Evolutionary conservation across 2,888 invertebrate genomes (phyloP).

Genomic region (Alitta virens): DNA sequence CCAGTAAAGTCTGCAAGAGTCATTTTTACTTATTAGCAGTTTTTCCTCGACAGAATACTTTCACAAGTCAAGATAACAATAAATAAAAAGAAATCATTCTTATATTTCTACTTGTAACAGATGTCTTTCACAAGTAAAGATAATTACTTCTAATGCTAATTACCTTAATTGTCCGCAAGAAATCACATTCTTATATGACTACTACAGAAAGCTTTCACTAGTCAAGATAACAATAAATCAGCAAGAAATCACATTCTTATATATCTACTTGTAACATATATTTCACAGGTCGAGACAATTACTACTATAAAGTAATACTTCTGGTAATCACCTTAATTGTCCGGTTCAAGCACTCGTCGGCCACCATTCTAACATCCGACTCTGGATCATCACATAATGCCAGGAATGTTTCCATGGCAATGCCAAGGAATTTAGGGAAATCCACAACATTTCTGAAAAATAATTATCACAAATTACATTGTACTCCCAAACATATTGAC

Average conservation of each 20-base stretch:
- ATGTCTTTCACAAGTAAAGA: too few species aligned
- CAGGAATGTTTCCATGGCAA: conserved; percentile 71
- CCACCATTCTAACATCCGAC: conserved; percentile 75
- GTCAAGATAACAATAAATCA: too few species aligned
- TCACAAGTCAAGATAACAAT: not conserved
- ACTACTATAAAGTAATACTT: too few species aligned
- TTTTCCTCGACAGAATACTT: not conserved
- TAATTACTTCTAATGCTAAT: too few species aligned
- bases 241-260: too few species aligned
- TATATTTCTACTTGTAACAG: too few species aligned
- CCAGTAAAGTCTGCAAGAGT: conserved; percentile 60
- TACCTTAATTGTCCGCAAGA: too few species aligned
- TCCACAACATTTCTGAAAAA: conserved; percentile 50
- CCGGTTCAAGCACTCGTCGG: conserved; percentile 78
- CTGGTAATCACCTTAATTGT: conserved; percentile 76
- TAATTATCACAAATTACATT: not conserved
- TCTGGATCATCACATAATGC: conserved; percentile 71
- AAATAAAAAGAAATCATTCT: not conserved
- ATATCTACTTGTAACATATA: too few species aligned
- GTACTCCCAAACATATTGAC: too few species aligned
- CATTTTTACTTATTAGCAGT: not conserved
- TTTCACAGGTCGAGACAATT: too few species aligned
- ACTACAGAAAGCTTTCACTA: too few species aligned
- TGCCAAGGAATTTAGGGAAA: conserved; percentile 65
- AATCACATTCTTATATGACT: too few species aligned